Evolutionary conservation across 2,888 invertebrate genomes (phyloP), one percentile per base, ranked within the genome.

Genomic region (Carpatolechia fugitivella): DNA sequence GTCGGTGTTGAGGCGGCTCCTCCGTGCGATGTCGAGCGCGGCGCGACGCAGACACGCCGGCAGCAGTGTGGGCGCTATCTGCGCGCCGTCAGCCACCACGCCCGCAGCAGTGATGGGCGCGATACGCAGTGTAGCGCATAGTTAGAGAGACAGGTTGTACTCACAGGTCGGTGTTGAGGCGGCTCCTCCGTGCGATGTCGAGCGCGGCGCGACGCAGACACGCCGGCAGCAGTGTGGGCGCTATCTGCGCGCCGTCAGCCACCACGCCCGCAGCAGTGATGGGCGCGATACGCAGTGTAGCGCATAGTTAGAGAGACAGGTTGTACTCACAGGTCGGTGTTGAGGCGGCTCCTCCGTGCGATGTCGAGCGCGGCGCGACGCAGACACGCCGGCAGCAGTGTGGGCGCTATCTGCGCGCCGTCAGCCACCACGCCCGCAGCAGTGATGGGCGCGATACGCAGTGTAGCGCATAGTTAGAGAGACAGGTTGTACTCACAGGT

Each of bases 201-300:
- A 97, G 88, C 1, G 97, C 95, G 1, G 98, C 98, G 79, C 97
- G 96, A 56, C 98, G 89, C 54, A 73, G 63, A 6, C 65, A 63
- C 24, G 59, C 65, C n/a, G n/a, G n/a, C n/a, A n/a, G n/a, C n/a
- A n/a, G n/a, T n/a, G n/a, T n/a, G n/a, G n/a, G n/a, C n/a, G n/a
- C n/a, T n/a, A n/a, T n/a, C n/a, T n/a, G n/a, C n/a, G n/a, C n/a
- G n/a, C n/a, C n/a, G n/a, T n/a, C n/a, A n/a, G n/a, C n/a, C n/a
- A n/a, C n/a, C n/a, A n/a, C n/a, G n/a, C n/a, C n/a, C n/a, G n/a
- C n/a, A n/a, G 35, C 68, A 16, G 66, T 70, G 72, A 70, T 56
- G 70, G 62, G 54, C 65, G 64, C 8, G 60, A 59, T 30, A 94
- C 64, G 96, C 91, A 67, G 95, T 90, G 69, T 95, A 96, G 67